Conservation (phyloP, 1,140 invertebrate species). For the Zophobas atratus region DNA sequence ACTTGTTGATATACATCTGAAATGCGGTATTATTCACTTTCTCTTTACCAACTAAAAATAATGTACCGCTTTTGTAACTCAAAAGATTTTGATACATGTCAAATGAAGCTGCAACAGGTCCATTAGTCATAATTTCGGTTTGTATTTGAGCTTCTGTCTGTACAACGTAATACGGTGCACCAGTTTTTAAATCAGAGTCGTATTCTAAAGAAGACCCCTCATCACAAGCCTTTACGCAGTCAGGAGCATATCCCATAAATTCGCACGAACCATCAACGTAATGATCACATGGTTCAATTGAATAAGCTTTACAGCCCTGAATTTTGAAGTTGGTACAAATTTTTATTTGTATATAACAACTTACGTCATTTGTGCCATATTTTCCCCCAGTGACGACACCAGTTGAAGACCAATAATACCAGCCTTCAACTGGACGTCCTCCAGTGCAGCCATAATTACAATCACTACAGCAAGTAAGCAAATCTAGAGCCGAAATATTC, state of each 20-base stretch:
- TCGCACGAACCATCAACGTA: slow-evolving; percentile 67
- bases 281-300: slow-evolving; percentile 77
- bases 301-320: slow-evolving; percentile 69
- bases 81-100: slow-evolving; percentile 91
- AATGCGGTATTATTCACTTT: not conserved
- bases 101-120: slow-evolving; percentile 76
- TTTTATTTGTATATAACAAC: not conserved
- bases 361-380: slow-evolving; percentile 7
- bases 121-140: slow-evolving; percentile 82
- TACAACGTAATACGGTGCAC: not conserved
- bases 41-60: not conserved
- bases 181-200: not conserved
- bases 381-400: slow-evolving; percentile 38
- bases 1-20: slow-evolving; percentile 88
- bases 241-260: slow-evolving; percentile 69
- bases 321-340: not conserved
- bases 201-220: not conserved
- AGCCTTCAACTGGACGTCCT: slow-evolving; percentile 74
- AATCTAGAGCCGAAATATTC: slow-evolving; percentile 75
- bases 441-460: slow-evolving; percentile 78
- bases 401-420: slow-evolving; percentile 71
- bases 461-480: slow-evolving; percentile 74
- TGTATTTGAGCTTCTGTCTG: slow-evolving; percentile 75
- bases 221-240: slow-evolving; percentile 73
- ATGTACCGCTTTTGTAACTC: slow-evolving; percentile 82